Conservation (phyloP, 37 sponge, comb jelly and placozoan species). For the Halichondria panicea region DNA sequence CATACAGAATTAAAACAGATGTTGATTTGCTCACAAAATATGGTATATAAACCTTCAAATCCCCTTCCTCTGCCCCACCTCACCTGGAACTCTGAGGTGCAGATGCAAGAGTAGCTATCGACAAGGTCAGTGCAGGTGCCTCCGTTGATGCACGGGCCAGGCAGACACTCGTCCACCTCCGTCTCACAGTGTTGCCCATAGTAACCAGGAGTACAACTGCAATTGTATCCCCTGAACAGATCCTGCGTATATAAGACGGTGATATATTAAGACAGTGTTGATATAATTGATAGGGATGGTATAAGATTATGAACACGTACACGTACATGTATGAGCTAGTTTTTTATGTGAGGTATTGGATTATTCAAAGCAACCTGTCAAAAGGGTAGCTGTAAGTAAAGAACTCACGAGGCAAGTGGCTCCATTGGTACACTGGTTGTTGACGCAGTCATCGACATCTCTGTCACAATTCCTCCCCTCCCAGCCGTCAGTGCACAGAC, state of each 20-base stretch:
- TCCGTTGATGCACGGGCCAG: slow-evolving; percentile 60
- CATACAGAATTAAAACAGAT: too few relatives aligned
- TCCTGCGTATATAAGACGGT: slow-evolving; percentile 12
- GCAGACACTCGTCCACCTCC: slow-evolving; percentile 55
- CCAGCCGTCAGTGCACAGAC: slow-evolving; percentile 64
- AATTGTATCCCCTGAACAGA: slow-evolving; percentile 29
- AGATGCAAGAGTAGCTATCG: slow-evolving; percentile 47
- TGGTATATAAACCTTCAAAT: too few relatives aligned
- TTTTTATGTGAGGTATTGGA: not conserved
- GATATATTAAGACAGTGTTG: not conserved
- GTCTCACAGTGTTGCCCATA: slow-evolving; percentile 65
- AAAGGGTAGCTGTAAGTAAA: not conserved
- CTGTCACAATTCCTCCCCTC: slow-evolving; percentile 61
- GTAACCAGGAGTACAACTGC: slow-evolving; percentile 62
- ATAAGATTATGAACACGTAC: not conserved
- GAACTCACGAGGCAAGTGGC: slow-evolving; percentile 30
- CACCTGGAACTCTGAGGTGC: slow-evolving; percentile 34
- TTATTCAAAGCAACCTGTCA: not conserved
- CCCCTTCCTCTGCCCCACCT: too few relatives aligned
- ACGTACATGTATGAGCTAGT: not conserved
- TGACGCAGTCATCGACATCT: slow-evolving; percentile 59
- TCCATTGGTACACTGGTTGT: slow-evolving; percentile 57
- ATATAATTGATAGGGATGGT: not conserved
- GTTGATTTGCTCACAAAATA: too few relatives aligned
- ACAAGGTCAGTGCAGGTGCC: slow-evolving; percentile 63